A percentile compares a stretch with the other conserved stretches of the same genome.
These are phyloP conservation scores for Spermophilus dauricus DNA, from an alignment of 2,113 vertebrate species.

Conservation along the genomic window DNA sequence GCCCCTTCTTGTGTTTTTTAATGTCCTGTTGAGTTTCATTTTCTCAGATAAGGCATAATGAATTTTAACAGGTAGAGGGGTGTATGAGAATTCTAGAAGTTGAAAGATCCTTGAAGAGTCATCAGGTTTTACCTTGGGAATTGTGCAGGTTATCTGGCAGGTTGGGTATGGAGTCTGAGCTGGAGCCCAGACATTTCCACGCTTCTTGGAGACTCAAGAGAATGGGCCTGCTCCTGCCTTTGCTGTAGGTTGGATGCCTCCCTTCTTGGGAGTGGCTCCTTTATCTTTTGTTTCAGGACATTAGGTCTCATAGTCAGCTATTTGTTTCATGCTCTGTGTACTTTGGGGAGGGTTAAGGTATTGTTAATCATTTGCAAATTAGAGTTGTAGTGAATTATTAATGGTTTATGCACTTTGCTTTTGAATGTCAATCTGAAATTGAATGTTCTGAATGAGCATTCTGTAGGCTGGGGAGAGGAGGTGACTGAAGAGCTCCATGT, in stretches of 20 bases:
- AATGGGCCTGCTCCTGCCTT: neutral
- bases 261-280: neutral
- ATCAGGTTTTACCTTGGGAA: neutral
- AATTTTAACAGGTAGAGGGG: neutral
- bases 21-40: neutral
- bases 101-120: neutral
- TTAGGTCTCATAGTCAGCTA: neutral
- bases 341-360: conserved; percentile 29
- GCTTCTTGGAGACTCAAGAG: too few relatives aligned
- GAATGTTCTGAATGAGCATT: neutral
- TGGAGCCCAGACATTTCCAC: neutral
- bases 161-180: neutral
- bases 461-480: neutral
- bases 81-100: neutral
- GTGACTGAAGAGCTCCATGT: neutral
- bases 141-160: neutral
- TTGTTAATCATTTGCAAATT: conserved; percentile 47
- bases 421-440: neutral
- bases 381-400: conserved; percentile 8
- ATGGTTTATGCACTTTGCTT: neutral
- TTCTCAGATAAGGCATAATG: neutral
- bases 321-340: conserved; percentile 28
- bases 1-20: neutral
- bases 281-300: neutral
- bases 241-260: neutral